A percentile compares a stretch with the other conserved stretches of the same genome.
phyloP scores from a whole-genome alignment of 2,113 vertebrate species.

The Eonycteris spelaea region DNA sequence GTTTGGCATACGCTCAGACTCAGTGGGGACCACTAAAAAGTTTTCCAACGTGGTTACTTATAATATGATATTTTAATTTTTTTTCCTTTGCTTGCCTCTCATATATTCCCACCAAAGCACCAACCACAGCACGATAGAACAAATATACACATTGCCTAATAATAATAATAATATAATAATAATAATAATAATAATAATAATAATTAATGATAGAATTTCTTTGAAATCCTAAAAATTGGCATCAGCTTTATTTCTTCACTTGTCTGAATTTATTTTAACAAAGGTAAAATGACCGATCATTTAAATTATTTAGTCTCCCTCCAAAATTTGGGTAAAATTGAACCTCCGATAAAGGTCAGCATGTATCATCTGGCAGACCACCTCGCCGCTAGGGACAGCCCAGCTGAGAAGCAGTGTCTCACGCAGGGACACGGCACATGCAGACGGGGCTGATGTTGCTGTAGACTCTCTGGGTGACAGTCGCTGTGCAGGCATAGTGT shows the following conservation, averaged over 20 bases:
- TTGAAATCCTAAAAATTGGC: neutral
- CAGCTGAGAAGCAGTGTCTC: neutral
- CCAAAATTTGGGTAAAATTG: neutral
- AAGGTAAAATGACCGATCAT: neutral
- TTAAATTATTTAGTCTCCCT: neutral
- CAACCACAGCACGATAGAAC: neutral
- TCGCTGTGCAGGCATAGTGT: neutral
- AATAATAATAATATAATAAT: too few relatives aligned
- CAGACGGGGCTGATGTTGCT: neutral
- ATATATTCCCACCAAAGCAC: neutral
- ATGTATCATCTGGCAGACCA: too few relatives aligned
- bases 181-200: too few relatives aligned
- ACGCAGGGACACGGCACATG: neutral
- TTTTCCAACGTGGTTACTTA: neutral
- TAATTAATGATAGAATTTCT: neutral
- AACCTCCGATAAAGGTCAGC: neutral
- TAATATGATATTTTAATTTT: neutral
- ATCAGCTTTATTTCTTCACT: neutral
- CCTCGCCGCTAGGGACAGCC: neutral
- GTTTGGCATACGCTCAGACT: neutral
- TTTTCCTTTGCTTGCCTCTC: neutral
- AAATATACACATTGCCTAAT: neutral
- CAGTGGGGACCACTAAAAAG: neutral
- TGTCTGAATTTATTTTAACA: neutral
- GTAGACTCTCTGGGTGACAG: neutral